Base-by-base conservation (phyloP, 2,113 vertebrate species). In the Carollia perspicillata region DNA sequence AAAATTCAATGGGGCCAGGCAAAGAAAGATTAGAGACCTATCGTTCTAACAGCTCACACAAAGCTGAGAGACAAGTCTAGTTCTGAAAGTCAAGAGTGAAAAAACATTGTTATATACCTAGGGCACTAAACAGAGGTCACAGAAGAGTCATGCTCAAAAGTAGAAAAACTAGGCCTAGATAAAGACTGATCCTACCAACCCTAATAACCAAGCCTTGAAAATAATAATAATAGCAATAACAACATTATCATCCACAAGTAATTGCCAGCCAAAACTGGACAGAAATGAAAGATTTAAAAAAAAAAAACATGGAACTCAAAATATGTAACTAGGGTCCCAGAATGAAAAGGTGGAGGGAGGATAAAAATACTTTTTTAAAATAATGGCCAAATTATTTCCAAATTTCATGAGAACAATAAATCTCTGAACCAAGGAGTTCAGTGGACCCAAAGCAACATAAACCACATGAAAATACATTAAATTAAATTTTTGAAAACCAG, bases 1-100 rank as follows among this genome's bases (percentile, higher is more conserved):
- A 93, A 88, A 97, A 77, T 80, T 96, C 72, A 95, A 55, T 42
- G 68, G 71, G 4, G 33, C 33, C 87, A 75, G 22, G 83, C 26
- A 84, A 91, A 72, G 65, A 94, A 79, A 17, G 81, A 40, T 65
- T 75, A 37, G 35, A 81, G 75, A 71, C n/a, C 4, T 44, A 89
- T 28, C 40, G 26, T 66, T 66, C 71, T 44, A 88, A 84, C 17
- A 88, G 65, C 78, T 93, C 77, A 89, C 66, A 81, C 51, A 84
- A 84, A 68, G n/a, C 72, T 92, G 20, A 35, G 37, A 91, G 44
- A 72, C 9, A 58, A 72, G 18, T 66, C 83, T 65, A 83, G 35
- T 55, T 60, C 86, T 87, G n/a, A 93, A 89, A 80, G 35, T 33
- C 33, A n/a, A 30, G 16, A 44, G 6, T 71, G 28, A 30, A 51